A percentile compares a stretch with the other conserved stretches of the same genome.
phyloP scores from a whole-genome alignment of 1,140 invertebrate genomes.

The Drosophila melanica region DNA sequence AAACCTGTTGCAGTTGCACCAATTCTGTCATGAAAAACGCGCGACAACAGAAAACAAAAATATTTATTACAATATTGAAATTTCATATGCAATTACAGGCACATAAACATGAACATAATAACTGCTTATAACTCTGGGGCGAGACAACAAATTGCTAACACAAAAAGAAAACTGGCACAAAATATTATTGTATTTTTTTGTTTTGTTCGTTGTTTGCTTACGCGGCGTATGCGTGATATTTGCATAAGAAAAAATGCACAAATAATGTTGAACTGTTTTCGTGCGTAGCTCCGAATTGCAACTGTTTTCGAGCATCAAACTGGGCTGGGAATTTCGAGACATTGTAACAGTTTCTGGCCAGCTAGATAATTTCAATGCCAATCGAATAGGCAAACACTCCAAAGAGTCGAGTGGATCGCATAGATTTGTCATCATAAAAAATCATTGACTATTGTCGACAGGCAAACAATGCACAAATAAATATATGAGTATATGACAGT shows the following conservation, averaged over 20 bases:
- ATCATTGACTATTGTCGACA: conserved; percentile 47
- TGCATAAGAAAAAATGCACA: conserved; percentile 25
- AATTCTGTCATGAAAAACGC: conserved; percentile 66
- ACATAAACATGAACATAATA: conserved; percentile 53
- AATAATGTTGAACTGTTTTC: conserved; percentile 23
- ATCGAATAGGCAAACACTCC: conserved; percentile 10
- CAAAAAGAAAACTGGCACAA: conserved; percentile 25
- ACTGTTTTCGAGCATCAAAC: conserved; percentile 51
- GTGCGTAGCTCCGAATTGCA: conserved; percentile 35
- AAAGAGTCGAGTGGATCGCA: conserved; percentile 25
- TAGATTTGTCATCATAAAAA: conserved; percentile 36
- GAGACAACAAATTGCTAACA: conserved; percentile 30
- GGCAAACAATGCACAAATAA: conserved; percentile 38
- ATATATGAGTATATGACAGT: conserved; percentile 4
- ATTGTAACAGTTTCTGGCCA: conserved; percentile 65
- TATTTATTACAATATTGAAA: conserved; percentile 75
- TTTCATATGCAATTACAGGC: conserved; percentile 74
- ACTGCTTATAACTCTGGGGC: conserved; percentile 34
- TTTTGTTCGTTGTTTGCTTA: conserved; percentile 19
- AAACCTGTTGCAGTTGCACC: conserved; percentile 74
- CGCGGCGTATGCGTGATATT: conserved; percentile 72
- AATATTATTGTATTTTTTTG: conserved; percentile 29
- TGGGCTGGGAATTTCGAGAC: conserved; percentile 45
- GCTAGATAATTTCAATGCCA: conserved; percentile 58
- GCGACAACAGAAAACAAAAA: conserved; percentile 57